Evolutionary conservation across 2,888 invertebrate genomes (phyloP), one percentile per base, ranked within the genome.

Genomic region (Hydriomena furcata): DNA sequence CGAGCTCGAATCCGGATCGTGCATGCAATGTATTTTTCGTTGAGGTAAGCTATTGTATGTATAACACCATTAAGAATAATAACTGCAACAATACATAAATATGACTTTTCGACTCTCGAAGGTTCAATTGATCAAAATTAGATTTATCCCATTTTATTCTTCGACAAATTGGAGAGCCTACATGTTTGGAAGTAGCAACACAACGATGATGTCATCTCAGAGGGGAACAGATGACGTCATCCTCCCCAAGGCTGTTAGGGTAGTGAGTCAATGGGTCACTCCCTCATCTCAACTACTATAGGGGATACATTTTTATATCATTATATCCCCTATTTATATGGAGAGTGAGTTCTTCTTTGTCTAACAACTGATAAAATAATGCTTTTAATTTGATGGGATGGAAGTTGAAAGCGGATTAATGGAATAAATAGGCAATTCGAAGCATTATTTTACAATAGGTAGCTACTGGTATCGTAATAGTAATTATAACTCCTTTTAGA

Each of bases 181-280:
- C 43, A 44, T 32, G 31, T 40, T 53, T 54, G 63, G 60, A 40
- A 41, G 38, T 53, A 58, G 53, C 55, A 55, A 55, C 21, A 20
- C 42, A 23, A 28, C 38, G 67, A 73, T 86, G 85, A 86, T 80
- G 76, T 85, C 84, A 85, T 83, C 73, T 65, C 60, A 53, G 63
- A 73, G 83, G 78, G 66, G 72, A 61, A 42, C 41, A 23, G 56
- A 62, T 84, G 82, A 84, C 80, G 81, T 85, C 82, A 86, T 61
- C 11, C 62, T 61, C 73, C 65, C 66, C 40, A 50, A 65, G 51
- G 63, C 57, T 49, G 63, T 58, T 63, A 63, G 73, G 67, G 72
- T 75, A 76, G 71, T 85, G 79, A 83, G 82, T 78, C 79, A 84
- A 61, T 71, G 72, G 82, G 80, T 82, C 84, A 82, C 75, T 72